Evolutionary conservation across 1,140 invertebrate genomes (phyloP).

Genomic region (Nasonia vitripennis): DNA sequence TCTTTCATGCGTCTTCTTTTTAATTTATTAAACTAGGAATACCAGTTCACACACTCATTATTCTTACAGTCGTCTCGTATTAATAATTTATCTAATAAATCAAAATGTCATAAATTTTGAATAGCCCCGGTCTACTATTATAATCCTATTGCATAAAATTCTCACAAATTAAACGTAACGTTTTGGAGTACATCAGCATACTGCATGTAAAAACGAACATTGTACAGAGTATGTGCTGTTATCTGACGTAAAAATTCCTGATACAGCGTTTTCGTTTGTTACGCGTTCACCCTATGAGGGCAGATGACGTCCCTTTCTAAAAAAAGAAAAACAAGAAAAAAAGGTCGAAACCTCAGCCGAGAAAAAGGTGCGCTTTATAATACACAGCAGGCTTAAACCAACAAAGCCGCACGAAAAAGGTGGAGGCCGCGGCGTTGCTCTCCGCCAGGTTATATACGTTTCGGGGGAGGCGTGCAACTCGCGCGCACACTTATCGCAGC

Average conservation of each 20-base stretch:
- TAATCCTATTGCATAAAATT: too few relatives aligned
- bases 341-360: not conserved
- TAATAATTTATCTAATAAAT: too few relatives aligned
- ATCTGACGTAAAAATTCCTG: not conserved
- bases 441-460: not conserved
- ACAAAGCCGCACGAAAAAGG: not conserved
- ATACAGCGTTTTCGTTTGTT: not conserved
- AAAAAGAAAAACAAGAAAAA: not conserved
- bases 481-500: conserved; percentile 66
- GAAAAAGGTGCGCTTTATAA: conserved; percentile 32
- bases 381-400: conserved; percentile 8
- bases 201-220: too few relatives aligned
- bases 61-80: too few relatives aligned
- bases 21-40: too few relatives aligned
- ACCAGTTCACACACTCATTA: too few relatives aligned
- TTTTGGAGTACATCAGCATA: too few relatives aligned
- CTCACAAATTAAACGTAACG: too few relatives aligned
- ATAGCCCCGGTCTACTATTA: too few relatives aligned
- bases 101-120: too few relatives aligned
- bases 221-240: too few relatives aligned
- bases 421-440: not conserved
- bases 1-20: too few relatives aligned
- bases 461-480: not conserved
- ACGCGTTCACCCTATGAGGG: not conserved
- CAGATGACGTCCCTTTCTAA: not conserved